A percentile compares a stretch with the other conserved stretches of the same genome.
Evolutionary conservation across 2,113 vertebrate species (phyloP).

Genomic region (Lepus europaeus): DNA sequence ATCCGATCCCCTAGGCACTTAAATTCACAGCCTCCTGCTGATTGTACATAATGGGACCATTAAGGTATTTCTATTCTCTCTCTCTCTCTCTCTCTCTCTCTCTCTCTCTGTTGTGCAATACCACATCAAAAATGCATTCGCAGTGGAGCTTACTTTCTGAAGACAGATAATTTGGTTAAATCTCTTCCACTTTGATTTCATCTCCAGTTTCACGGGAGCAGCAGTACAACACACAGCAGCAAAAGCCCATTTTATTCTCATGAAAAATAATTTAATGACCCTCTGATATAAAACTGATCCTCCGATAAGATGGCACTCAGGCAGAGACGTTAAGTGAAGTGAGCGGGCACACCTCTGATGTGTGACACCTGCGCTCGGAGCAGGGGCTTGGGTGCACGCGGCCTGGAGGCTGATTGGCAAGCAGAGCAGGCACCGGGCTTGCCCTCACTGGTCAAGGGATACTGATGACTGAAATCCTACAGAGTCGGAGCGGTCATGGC

Average conservation of each 20-base stretch:
- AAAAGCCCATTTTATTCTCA: constrained; percentile 87
- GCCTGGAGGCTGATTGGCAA: background rate
- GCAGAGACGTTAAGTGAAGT: constrained; percentile 62
- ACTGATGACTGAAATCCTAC: background rate
- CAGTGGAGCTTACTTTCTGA: constrained; percentile 75
- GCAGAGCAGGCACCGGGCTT: fast-evolving
- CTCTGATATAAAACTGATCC: constrained; percentile 86
- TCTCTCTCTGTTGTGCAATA: constrained; percentile 64
- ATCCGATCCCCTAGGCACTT: background rate
- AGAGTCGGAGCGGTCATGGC: background rate
- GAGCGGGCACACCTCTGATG: constrained; percentile 29
- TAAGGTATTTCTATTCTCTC: constrained; percentile 73
- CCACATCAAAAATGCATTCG: constrained; percentile 84
- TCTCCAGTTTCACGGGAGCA: constrained; percentile 80
- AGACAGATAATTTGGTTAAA: constrained; percentile 85
- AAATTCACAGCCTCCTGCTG: constrained; percentile 31
- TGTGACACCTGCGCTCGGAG: background rate
- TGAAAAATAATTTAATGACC: constrained; percentile 83
- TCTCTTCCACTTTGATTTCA: constrained; percentile 84
- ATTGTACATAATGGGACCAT: constrained; percentile 49
- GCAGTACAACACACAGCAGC: constrained; percentile 70
- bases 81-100: constrained; percentile 56
- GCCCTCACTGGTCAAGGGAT: background rate
- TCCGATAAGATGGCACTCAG: constrained; percentile 72
- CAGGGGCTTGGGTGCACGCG: background rate